These are phyloP conservation scores for Euschistus heros DNA, from an alignment of 1,140 invertebrate species.

Conservation along the genomic window DNA sequence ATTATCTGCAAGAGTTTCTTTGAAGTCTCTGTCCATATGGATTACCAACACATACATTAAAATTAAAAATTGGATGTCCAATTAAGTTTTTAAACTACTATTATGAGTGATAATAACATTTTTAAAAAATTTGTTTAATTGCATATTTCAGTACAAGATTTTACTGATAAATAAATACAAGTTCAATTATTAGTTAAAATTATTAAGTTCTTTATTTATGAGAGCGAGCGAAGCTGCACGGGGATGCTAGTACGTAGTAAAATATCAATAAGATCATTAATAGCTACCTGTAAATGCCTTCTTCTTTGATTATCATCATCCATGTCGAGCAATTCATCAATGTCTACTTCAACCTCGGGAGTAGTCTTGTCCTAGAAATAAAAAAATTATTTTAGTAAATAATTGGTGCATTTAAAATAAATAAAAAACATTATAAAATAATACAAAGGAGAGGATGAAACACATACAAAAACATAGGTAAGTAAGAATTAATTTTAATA, in stretches of 20 bases:
- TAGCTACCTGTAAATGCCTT: conserved; percentile 63
- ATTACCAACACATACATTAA: too few relatives aligned
- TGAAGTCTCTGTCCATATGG: too few relatives aligned
- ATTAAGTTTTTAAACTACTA: too few relatives aligned
- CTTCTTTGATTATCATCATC: conserved; percentile 73
- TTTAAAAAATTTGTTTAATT: not conserved
- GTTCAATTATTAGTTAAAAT: not conserved
- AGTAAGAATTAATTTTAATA: too few relatives aligned
- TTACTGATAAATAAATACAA: not conserved
- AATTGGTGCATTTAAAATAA: too few relatives aligned
- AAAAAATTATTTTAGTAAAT: not conserved
- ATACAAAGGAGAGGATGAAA: not conserved
- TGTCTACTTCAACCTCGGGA: conserved; percentile 80
- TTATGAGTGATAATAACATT: too few relatives aligned
- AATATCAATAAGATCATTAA: not conserved
- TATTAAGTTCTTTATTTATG: too few relatives aligned
- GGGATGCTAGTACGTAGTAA: not conserved
- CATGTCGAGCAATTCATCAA: conserved; percentile 87
- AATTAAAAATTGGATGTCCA: too few relatives aligned
- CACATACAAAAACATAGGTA: too few relatives aligned
- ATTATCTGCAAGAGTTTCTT: too few relatives aligned
- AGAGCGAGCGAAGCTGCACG: not conserved
- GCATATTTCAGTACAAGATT: not conserved
- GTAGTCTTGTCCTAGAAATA: conserved; percentile 34
- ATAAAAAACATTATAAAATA: not conserved